Conservation (phyloP, 2,888 invertebrate species). For the Tineola bisselliella region DNA sequence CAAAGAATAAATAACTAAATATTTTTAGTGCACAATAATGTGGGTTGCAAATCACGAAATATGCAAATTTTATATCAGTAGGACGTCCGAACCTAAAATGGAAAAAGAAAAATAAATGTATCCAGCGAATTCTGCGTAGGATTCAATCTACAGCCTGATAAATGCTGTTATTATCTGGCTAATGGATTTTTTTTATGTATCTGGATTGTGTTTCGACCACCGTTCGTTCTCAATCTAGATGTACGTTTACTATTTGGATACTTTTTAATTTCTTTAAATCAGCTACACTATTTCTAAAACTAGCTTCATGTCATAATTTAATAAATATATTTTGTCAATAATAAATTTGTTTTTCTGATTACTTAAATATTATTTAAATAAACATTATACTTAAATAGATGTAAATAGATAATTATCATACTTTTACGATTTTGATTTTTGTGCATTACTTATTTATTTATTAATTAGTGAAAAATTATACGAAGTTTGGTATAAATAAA, state of each 20-base stretch:
- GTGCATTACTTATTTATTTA: too few species aligned
- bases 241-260: neutral
- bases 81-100: conserved; percentile 60
- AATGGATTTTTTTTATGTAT: conserved; percentile 8
- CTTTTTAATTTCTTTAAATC: neutral
- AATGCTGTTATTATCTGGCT: conserved; percentile 9
- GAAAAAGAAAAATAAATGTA: conserved; percentile 58
- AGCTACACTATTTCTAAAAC: neutral
- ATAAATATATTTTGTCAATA: too few species aligned
- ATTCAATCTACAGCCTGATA: neutral
- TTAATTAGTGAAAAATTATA: too few species aligned
- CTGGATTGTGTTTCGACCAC: neutral
- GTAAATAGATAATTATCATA: too few species aligned
- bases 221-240: neutral
- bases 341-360: too few species aligned
- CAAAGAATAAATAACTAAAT: neutral
- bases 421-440: too few species aligned
- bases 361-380: too few species aligned
- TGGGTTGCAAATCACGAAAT: conserved; percentile 40
- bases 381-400: too few species aligned
- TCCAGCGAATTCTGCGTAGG: conserved; percentile 32
- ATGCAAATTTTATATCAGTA: conserved; percentile 49
- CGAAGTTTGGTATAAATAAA: too few species aligned
- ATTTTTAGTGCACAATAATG: conserved; percentile 17
- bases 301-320: too few species aligned